phyloP scores from a whole-genome alignment of 2,113 vertebrate species.

The Chaetorhynchus papuensis region DNA sequence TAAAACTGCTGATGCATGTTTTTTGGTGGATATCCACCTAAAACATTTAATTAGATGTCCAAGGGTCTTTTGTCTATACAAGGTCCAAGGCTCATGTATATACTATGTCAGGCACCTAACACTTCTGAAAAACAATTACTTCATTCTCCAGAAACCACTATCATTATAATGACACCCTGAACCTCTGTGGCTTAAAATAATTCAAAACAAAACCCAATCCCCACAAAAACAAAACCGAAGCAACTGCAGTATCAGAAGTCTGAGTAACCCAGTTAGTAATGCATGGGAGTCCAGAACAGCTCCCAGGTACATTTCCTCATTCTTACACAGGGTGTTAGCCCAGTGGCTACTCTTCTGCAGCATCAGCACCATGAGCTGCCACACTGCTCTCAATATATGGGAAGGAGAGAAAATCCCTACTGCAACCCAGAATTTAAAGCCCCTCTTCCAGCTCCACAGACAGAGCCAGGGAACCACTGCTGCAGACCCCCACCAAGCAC shows the following conservation, averaged over 20 bases:
- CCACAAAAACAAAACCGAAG: not conserved
- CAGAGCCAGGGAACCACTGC: not conserved
- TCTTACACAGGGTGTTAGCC: not conserved
- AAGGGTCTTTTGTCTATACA: not conserved
- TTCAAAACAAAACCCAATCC: not conserved
- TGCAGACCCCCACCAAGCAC: not conserved
- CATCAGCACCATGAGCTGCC: accelerated
- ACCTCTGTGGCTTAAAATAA: not conserved
- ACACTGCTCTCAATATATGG: accelerated
- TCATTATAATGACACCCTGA: not conserved
- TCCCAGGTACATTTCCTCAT: not conserved
- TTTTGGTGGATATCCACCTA: not conserved
- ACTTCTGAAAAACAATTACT: not conserved
- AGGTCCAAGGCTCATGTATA: not conserved
- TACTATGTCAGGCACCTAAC: not conserved
- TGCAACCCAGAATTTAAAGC: not conserved
- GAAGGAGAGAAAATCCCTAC: not conserved
- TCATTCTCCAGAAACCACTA: not conserved
- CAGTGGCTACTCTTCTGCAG: not conserved
- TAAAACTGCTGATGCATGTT: not conserved
- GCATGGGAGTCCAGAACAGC: not conserved
- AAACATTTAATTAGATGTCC: not conserved
- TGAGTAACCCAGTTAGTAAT: not conserved
- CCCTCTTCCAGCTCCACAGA: not conserved
- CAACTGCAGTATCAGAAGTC: not conserved